Base-by-base conservation (phyloP, 2,797 vertebrate genomes). In the Apodemus agrarius region DNA sequence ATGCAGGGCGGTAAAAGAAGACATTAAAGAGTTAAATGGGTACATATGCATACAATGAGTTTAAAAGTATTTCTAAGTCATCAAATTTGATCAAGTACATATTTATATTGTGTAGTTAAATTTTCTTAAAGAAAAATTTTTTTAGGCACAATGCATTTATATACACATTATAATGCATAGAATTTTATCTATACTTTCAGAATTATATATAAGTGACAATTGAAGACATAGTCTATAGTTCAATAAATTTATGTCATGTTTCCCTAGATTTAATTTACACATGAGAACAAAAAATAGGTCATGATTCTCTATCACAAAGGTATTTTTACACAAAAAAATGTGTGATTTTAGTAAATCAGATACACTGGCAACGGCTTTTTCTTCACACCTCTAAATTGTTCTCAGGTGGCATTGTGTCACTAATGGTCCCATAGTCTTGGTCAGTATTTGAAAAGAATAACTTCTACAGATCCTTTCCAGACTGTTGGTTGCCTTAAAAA, bases 31-130 rank as follows among this genome's bases (percentile, higher is more conserved):
- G 11, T 37, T 69, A 13, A 52, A 54, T n/a, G 31, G 8, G 81
- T 24, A 43, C 7, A 22, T 91, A 61, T 46, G 1, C 57, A 29
- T 61, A 6, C 43, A 31, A 17, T 59, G 54, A 13, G 26, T 57
- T 92, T 94, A 67, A 69, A 94, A n/a, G 90, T 92, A 83, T 61
- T 94, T 79, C 46, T 72, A 82, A 37, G 65, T 94, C 10, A 49
- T 78, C 16, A 87, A 52, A 93, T 93, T 61, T 93, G 29, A 79
- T 72, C 40, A 88, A 89, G 13, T 79, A 52, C 43, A 43, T 78
- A 40, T 86, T 90, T 34, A 78, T 24, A 87, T 72, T 79, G 1
- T 82, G 1, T 69, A 37, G 82, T 82, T 93, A 93, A 72, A n/a
- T 34, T 89, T 82, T 92, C 59, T 43, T 61, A 14, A 96, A 69